A percentile compares a stretch with the other conserved stretches of the same genome.
These are phyloP conservation scores for Zonotrichia leucophrys DNA, from an alignment of 2,113 vertebrate species.

Conservation along the genomic window DNA sequence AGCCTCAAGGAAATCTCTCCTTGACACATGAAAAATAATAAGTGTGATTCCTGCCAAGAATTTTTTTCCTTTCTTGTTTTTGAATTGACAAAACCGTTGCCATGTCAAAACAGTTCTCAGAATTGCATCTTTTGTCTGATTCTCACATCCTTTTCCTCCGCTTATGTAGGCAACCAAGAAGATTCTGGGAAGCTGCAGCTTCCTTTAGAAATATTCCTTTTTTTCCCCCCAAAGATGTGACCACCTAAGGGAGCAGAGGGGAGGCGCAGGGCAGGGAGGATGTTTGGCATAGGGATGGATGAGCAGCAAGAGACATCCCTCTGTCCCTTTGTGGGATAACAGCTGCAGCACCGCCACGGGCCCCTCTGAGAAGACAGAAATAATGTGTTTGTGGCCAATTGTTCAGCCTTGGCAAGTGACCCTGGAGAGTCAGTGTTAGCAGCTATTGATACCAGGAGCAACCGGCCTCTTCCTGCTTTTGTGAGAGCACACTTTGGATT, in stretches of 20 bases:
- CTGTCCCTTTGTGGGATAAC: constrained; percentile 42
- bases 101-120: background rate
- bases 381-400: constrained; percentile 36
- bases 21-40: background rate
- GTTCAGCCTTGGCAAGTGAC: constrained; percentile 56
- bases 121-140: background rate
- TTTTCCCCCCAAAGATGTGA: background rate
- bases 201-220: background rate
- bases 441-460: constrained; percentile 47
- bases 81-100: background rate
- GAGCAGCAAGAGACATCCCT: background rate
- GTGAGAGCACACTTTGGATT: constrained; percentile 32
- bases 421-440: background rate
- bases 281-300: background rate
- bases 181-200: background rate
- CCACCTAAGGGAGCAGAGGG: background rate
- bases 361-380: constrained; percentile 15
- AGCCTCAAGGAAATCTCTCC: background rate
- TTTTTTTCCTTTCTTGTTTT: background rate
- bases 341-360: constrained; percentile 26
- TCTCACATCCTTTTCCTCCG: constrained; percentile 1
- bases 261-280: background rate
- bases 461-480: constrained; percentile 36
- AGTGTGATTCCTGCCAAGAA: background rate
- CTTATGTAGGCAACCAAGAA: background rate